These are phyloP conservation scores for Formicarius rufipectus DNA, from an alignment of 2,113 vertebrate genomes.

Conservation along the genomic window DNA sequence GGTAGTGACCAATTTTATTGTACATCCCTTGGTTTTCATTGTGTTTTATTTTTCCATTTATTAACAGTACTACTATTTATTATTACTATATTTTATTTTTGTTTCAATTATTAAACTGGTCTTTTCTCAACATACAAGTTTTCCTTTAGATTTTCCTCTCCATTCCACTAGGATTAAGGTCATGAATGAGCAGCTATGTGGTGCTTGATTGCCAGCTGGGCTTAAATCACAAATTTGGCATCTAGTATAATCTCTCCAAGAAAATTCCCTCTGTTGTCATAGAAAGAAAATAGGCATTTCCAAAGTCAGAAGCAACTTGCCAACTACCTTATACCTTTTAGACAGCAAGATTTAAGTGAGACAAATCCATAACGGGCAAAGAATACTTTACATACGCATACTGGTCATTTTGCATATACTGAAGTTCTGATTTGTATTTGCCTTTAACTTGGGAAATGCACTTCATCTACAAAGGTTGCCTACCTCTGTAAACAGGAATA, in stretches of 20 bases:
- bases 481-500: neutral
- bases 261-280: neutral
- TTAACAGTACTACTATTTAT: neutral
- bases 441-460: neutral
- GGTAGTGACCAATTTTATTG: neutral
- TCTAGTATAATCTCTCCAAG: neutral
- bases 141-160: neutral
- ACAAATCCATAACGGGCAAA: neutral
- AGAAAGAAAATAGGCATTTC: neutral
- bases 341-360: neutral
- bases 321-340: neutral
- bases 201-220: neutral
- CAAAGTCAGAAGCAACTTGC: neutral
- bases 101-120: neutral
- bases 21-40: neutral
- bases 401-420: neutral
- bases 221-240: neutral
- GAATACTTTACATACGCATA: neutral
- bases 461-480: neutral
- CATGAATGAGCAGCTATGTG: fast-evolving
- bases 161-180: neutral
- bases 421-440: neutral
- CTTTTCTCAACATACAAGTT: neutral
- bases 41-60: neutral
- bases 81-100: neutral